These are phyloP conservation scores for Dilophus febrilis DNA, from an alignment of 2,888 invertebrate genomes.

Conservation along the genomic window DNA sequence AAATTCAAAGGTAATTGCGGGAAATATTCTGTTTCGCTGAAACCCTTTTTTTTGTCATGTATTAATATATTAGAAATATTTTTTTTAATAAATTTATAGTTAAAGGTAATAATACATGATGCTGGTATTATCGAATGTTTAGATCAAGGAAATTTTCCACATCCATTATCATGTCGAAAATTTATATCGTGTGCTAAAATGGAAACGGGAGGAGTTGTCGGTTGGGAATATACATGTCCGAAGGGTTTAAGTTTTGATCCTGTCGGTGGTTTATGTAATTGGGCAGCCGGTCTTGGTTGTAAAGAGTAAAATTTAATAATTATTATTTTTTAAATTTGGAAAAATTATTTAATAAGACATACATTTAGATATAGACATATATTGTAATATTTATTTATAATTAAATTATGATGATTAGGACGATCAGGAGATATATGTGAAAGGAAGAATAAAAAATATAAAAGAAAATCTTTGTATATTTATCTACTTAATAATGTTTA, in stretches of 20 bases:
- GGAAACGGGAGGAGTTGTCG: conserved; percentile 58
- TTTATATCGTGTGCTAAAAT: conserved; percentile 80
- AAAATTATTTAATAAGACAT: no score
- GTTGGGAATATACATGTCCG: conserved; percentile 82
- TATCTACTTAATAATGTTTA: no score
- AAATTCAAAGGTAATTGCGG: conserved; percentile 29
- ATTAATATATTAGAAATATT: background rate
- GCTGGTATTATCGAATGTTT: conserved; percentile 65
- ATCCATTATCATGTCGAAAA: conserved; percentile 77
- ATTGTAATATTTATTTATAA: no score
- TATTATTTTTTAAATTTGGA: no score
- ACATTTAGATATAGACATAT: no score
- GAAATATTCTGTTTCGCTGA: background rate
- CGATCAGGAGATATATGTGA: no score
- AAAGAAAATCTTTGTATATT: no score
- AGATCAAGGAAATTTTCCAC: conserved; percentile 81
- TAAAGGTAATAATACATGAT: conserved; percentile 40
- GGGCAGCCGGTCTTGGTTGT: conserved; percentile 68
- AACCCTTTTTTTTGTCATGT: background rate
- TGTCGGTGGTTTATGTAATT: conserved; percentile 80
- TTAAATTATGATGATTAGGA: no score
- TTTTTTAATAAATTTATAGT: conserved; percentile 9
- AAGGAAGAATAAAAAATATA: no score
- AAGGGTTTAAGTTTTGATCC: conserved; percentile 75
- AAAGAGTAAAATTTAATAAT: conserved; percentile 43